Evolutionary conservation across 2,888 invertebrate genomes (phyloP), one percentile per base, ranked within the genome.

Genomic region (Lucinisca nassula): DNA sequence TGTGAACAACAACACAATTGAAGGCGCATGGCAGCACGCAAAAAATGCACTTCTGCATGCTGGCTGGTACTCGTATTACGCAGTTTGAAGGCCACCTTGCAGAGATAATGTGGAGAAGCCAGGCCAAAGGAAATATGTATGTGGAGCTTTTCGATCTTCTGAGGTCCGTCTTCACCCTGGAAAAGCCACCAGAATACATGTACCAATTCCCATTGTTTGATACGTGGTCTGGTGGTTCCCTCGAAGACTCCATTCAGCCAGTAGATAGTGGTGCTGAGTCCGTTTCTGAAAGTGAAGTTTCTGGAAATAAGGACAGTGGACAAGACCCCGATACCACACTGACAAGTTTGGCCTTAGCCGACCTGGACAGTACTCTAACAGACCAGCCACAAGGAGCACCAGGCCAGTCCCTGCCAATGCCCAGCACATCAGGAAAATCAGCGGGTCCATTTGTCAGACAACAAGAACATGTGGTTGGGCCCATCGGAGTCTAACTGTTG

Each of bases 11-110:
- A 74, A 74, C 35, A 75, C 49, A 21, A 89, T 82, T 27, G 86
- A 84, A 55, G 87, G 89, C 2, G 89, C 82, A n/a, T 84, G 84
- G 87, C 73, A 73, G 72, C 84, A 86, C 77, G 85, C 87, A 0
- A 87, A 87, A n/a, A 40, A 79, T 85, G 37, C 78, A 89, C 45
- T 89, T 84, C 67, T 21, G 49, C 3, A 3, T 49, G 24, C 79
- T 84, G 74, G 49, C 45, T n/a, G 74, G 74, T 1, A 74, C 74
- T 6, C 2, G 45, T 8, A 74, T 40, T 1, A 49, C 74, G 1
- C 45, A 74, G 45, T 74, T 74, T 74, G 74, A 74, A 40, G 40
- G 74, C 3, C 74, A 74, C 35, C 27, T 74, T 6, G 74, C 74
- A 17, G 74, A 74, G 17, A 49, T 74, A 27, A 74, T 74, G 74